Evolutionary conservation across 64 coral and sea anemone species (phyloP), one percentile per base, ranked within the genome.

Genomic region (Platygyra sinensis): DNA sequence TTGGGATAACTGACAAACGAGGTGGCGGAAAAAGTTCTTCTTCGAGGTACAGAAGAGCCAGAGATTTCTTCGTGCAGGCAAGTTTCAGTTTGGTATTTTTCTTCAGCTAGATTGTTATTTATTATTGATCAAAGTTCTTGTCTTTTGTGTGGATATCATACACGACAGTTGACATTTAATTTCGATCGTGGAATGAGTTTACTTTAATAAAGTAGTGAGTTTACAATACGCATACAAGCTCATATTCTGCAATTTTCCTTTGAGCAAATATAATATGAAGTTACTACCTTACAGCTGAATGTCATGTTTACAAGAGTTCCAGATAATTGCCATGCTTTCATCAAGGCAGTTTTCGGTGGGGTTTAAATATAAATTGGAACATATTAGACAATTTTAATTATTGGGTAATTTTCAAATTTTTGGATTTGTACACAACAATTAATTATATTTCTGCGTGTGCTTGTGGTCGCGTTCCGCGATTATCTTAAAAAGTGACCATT

Each of bases 31-130:
- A 83, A 36, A 76, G 69, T 80, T 90, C 95, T 5, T 64, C 88
- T 52, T 95, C 97, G 79, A 88, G 94, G 72, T 99, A 93, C 73
- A 79, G 88, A 3, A 73, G 89, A 79, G 97, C 97, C 11, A 88
- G 88, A 55, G 97, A 99, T 50, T 99, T 99, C 77, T 99, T 93
- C 57, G 75, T 93, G 20, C 94, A 99, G 89, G 96, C 95, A 88
- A 87, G 83, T 77, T 67, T 10, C 32, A 86, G 52, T 18, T 17
- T 27, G 42, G 32, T 32, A 62, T 27, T 32, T 32, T 27, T 11
- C 29, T 49, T 76, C 17, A 75, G 46, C 10, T 13, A 46, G 28
- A 61, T 75, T 75, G n/a, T 62, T 57, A n/a, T 59, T 75, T 87
- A 29, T 87, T 87, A 74, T 87, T 84, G 38, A 71, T 85, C 22